Base-by-base conservation (phyloP, 2,113 vertebrate species). In the Melanerpes formicivorus region DNA sequence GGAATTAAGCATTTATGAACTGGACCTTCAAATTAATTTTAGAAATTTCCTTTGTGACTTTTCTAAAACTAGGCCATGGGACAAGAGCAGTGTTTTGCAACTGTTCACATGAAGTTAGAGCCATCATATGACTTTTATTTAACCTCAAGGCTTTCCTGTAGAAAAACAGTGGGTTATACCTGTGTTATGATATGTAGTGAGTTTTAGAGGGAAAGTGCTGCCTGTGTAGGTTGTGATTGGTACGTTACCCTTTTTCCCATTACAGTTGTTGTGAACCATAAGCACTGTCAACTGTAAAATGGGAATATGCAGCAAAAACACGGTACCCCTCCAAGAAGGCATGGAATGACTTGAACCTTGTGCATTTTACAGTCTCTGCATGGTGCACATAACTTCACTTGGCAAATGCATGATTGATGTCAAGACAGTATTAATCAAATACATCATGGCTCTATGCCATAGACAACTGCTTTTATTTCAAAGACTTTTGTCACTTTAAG, bases 281-380 rank as follows among this genome's bases (percentile, higher is more conserved):
- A 23, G 92, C 95, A 97, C 97, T 90, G 84, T 95, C 93, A 95
- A 96, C 98, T 98, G 98, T 97, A 97, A 97, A 97, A 98, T 98
- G 98, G 98, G 98, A 98, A 98, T 98, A 98, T 98, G 98, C 98
- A 98, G 98, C 98, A 98, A 98, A 99, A 98, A 98, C 98, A 99
- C 98, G 98, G 98, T 98, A 98, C 98, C 98, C 98, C 98, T 99
- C 98, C 98, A 98, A 98, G 98, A 98, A 97, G 98, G 98, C 96
- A 97, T 97, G 93, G 91, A 98, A 98, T 97, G 95, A 95, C 74
- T 94, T 94, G 80, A 97, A 98, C 98, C 98, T 98, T 97, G 97
- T 98, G 98, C 98, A 97, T 98, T 98, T 98, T 97, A 92, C 72
- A 96, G 98, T 97, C 98, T 98, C 96, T 94, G 69, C 95, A 97